Conservation (phyloP, 2,888 invertebrate genomes). For the Halictus quadricinctus region DNA sequence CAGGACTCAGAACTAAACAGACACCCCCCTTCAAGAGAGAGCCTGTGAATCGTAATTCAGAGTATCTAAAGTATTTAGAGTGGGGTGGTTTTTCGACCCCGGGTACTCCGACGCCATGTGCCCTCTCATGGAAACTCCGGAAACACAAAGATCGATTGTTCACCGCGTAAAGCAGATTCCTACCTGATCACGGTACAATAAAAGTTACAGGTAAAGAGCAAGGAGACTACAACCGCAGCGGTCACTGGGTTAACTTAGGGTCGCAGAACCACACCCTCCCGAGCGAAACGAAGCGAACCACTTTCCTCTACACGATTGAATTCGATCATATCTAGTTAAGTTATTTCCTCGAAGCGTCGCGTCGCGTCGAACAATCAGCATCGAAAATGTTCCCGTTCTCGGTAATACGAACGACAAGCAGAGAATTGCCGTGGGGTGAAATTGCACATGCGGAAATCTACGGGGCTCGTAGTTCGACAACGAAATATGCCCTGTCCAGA, state of each 20-base stretch:
- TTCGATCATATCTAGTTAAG: not conserved
- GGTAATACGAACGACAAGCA: not conserved
- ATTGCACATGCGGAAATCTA: not conserved
- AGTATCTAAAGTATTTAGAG: not conserved
- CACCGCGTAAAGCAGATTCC: slow-evolving; percentile 62
- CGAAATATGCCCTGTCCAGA: slow-evolving; percentile 57
- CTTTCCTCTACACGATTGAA: not conserved
- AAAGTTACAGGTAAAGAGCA: slow-evolving; percentile 14
- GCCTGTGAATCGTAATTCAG: not conserved
- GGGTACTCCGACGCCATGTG: slow-evolving; percentile 42
- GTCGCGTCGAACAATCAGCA: not conserved
- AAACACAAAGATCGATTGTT: slow-evolving; percentile 17
- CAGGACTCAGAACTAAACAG: no score
- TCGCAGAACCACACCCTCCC: not conserved
- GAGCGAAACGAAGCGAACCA: not conserved
- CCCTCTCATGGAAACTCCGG: slow-evolving; percentile 54
- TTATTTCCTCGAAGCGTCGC: not conserved
- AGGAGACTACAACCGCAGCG: not conserved
- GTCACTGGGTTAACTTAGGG: not conserved
- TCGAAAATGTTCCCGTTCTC: not conserved
- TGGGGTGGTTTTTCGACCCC: not conserved
- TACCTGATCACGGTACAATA: slow-evolving; percentile 64
- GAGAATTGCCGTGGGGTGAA: not conserved
- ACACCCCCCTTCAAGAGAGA: not conserved
- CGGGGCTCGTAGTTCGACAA: slow-evolving; percentile 53